A percentile compares a stretch with the other conserved stretches of the same genome.
These are phyloP conservation scores for Herpetotheres cachinnans DNA, from an alignment of 2,113 vertebrate species.

Conservation along the genomic window DNA sequence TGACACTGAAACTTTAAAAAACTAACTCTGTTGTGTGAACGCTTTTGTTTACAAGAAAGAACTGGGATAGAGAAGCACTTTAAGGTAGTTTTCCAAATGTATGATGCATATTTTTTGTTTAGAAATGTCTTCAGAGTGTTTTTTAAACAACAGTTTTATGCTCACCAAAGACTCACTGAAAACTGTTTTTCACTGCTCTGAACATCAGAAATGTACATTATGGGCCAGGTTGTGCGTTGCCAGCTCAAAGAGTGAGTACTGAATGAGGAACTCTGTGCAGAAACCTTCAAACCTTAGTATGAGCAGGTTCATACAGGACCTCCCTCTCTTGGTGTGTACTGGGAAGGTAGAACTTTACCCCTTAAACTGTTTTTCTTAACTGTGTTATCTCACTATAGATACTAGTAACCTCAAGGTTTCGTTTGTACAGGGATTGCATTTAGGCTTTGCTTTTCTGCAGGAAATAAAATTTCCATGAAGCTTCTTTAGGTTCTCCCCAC, in stretches of 20 bases:
- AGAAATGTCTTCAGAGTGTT: background rate
- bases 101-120: rapidly evolving
- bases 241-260: background rate
- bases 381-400: background rate
- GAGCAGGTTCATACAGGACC: background rate
- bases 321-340: rapidly evolving
- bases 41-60: background rate
- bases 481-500: background rate
- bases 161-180: background rate
- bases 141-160: background rate
- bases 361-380: background rate
- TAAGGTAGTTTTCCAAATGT: background rate
- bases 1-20: slow-evolving; percentile 37
- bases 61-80: background rate
- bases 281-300: background rate
- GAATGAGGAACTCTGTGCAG: background rate
- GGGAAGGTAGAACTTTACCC: background rate
- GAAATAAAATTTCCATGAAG: background rate
- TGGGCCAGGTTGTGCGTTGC: rapidly evolving
- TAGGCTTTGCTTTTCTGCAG: background rate
- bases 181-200: background rate
- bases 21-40: background rate
- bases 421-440: background rate
- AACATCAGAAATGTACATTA: background rate
- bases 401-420: background rate